Conservation (phyloP, 1,140 invertebrate genomes). For the Bombus ignitus region DNA sequence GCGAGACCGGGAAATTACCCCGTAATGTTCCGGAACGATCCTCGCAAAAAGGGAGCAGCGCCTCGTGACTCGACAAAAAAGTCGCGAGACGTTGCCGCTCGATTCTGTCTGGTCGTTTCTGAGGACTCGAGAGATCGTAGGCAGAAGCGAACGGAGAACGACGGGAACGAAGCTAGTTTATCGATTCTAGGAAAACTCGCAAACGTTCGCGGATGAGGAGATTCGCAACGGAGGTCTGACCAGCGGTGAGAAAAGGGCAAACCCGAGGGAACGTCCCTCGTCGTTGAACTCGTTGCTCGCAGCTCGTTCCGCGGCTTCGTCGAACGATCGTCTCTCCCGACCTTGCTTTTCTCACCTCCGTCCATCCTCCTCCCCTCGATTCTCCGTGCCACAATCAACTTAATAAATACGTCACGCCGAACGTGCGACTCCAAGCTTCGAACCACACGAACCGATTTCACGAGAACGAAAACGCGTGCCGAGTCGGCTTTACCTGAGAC, state of each 20-base stretch:
- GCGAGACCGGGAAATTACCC: background rate
- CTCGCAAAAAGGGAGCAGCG: background rate
- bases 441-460: background rate
- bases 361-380: no score
- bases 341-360: background rate
- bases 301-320: background rate
- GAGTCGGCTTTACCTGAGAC: slow-evolving; percentile 13
- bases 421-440: slow-evolving; percentile 12
- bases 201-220: slow-evolving; percentile 53
- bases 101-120: background rate
- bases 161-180: background rate
- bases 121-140: background rate
- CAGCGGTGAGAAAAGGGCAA: slow-evolving; percentile 7
- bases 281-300: background rate
- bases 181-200: slow-evolving; percentile 29
- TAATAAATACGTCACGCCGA: slow-evolving; percentile 49
- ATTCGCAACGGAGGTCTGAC: slow-evolving; percentile 59
- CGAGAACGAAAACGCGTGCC: slow-evolving; percentile 46
- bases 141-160: background rate
- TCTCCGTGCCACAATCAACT: background rate
- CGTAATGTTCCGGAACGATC: background rate
- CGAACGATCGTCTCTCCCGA: background rate
- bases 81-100: background rate
- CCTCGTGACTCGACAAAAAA: slow-evolving; percentile 9
- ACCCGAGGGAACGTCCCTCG: no score